Evolutionary conservation across 2,113 vertebrate species (phyloP).

Genomic region (Hippocampus zosterae): DNA sequence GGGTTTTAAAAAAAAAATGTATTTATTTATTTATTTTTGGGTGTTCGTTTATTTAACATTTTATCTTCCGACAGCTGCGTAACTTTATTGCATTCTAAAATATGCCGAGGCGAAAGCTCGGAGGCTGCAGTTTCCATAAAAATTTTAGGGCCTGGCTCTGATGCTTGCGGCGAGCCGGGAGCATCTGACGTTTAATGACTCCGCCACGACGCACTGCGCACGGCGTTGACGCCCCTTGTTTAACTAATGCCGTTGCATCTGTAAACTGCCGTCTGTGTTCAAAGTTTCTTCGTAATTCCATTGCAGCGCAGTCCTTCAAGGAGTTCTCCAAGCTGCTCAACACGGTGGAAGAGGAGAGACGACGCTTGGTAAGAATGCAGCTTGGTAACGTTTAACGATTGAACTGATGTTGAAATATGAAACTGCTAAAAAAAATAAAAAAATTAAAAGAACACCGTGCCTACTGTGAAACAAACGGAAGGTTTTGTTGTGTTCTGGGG

Average conservation of each 20-base stretch:
- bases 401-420: slow-evolving; percentile 1
- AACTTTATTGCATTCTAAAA: slow-evolving; percentile 59
- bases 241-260: not conserved
- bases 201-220: not conserved
- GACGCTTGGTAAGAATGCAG: slow-evolving; percentile 81
- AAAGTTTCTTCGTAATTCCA: slow-evolving; percentile 25
- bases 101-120: slow-evolving; percentile 42
- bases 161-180: slow-evolving; percentile 27
- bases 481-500: not conserved
- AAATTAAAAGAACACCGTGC: not conserved
- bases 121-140: slow-evolving; percentile 49
- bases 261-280: not conserved
- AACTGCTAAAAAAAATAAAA: not conserved
- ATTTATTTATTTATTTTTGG: slow-evolving; percentile 43
- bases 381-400: slow-evolving; percentile 2
- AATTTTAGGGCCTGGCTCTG: slow-evolving; percentile 45
- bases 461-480: no score
- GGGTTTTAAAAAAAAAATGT: no score
- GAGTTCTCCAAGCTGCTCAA: slow-evolving; percentile 92
- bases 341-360: slow-evolving; percentile 91
- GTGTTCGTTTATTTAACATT: slow-evolving; percentile 33
- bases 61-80: slow-evolving; percentile 58
- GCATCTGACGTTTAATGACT: slow-evolving; percentile 56
- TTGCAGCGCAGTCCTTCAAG: slow-evolving; percentile 90
- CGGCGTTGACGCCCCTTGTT: not conserved